Evolutionary conservation across 2,113 vertebrate genomes (phyloP).

Genomic region (Entelurus aequoreus): DNA sequence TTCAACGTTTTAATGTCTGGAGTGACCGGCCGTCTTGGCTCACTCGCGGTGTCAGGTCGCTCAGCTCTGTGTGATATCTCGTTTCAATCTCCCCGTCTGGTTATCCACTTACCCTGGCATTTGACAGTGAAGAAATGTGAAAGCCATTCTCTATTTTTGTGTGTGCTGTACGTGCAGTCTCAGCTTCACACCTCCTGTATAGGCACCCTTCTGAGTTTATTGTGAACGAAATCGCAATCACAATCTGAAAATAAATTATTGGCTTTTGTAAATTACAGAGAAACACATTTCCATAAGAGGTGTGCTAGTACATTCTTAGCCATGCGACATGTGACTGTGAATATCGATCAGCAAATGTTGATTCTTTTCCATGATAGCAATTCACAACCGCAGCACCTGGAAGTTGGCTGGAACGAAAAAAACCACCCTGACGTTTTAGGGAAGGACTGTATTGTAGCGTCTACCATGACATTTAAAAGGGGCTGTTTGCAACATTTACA

Average conservation of each 20-base stretch:
- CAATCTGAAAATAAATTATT: conserved; percentile 39
- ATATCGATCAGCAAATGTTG: too few species aligned
- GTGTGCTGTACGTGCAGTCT: conserved; percentile 11
- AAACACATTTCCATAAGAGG: conserved; percentile 36
- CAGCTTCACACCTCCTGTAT: conserved; percentile 51
- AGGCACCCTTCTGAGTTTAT: conserved; percentile 16
- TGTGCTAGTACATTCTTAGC: too few species aligned
- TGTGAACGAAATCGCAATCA: conserved; percentile 28
- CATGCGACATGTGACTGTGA: too few species aligned
- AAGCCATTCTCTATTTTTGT: conserved; percentile 13
- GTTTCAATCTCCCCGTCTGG: conserved; percentile 24
- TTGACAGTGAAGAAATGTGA: conserved; percentile 29
- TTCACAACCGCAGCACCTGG: too few species aligned
- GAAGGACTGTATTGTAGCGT: too few species aligned
- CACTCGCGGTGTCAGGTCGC: conserved; percentile 1
- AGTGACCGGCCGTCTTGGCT: conserved; percentile 13
- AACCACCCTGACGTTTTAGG: too few species aligned
- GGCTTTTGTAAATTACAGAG: conserved; percentile 29
- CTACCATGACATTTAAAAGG: too few species aligned
- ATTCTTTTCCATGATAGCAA: too few species aligned
- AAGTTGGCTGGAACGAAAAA: too few species aligned
- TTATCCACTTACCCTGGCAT: conserved; percentile 30
- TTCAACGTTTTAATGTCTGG: neutral
- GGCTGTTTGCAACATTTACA: too few species aligned
- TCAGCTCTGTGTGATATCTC: conserved; percentile 11